Evolutionary conservation across 2,113 vertebrate species (phyloP), one percentile per base, ranked within the genome.

Genomic region (Rhinogobius similis): DNA sequence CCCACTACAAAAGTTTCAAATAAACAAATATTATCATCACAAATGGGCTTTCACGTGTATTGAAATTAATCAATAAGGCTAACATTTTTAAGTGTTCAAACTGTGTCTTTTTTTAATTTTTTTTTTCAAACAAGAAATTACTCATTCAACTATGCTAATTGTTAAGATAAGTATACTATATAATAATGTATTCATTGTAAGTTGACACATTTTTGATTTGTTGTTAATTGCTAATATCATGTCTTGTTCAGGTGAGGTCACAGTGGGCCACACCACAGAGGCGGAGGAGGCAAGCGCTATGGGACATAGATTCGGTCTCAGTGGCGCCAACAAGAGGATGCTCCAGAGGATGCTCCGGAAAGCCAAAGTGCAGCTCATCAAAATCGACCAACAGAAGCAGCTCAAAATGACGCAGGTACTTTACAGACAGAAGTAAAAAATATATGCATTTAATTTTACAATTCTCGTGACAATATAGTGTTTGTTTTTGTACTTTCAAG

Each of bases 321-420:
- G 93, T 10, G 94, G 94, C 50, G 94, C 95, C 41, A 96, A 96
- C 78, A 94, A 91, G 82, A 94, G 94, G 66, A 96, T 96, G 91
- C 93, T 96, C 41, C 95, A 95, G 76, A 58, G 55, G 26, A 89
- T 97, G 23, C 92, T 97, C 74, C 95, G 95, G 77, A 95, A 94
- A 83, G 96, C 95, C 55, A 96, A 96, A 86, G 95, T 96, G 38
- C 96, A 97, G 82, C 93, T 97, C 6, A 94, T 96, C 80, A 96
- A 96, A 86, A 97, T 97, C 0, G 96, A 97, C 82, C 95, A 97
- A 81, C 96, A 97, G 86, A 96, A 96, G 70, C 92, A 93, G 79
- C 87, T 92, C 7, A 94, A 93, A 69, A 65, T 92, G 32, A 88
- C 90, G 29, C 93, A 93, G 89, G 93, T 27, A 26, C 10, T 56